Evolutionary conservation across 2,888 invertebrate species (phyloP), one percentile per base, ranked within the genome.

Genomic region (Plutella xylostella): DNA sequence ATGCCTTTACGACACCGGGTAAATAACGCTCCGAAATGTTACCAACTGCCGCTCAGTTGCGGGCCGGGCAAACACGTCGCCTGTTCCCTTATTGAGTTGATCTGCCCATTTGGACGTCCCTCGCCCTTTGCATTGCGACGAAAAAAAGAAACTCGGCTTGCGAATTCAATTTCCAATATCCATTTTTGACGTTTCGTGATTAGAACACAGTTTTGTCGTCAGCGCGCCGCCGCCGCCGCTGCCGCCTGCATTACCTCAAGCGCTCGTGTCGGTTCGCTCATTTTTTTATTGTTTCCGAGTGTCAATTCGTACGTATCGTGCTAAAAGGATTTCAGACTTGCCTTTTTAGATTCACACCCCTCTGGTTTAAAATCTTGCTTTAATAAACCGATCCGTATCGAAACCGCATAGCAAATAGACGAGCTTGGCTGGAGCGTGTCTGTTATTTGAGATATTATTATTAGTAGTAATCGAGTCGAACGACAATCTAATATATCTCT

Each of bases 181-280:
- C 79, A 82, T 75, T 82, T 82, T 76, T 83, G 83, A 83, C 83
- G 72, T 73, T 68, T 65, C 74, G 68, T 82, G 83, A 83, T 83
- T 83, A 82, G 80, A 78, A 78, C 79, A 69, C 80, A 76, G 79
- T 74, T 78, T 72, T 69, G 67, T 78, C 73, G 82, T 83, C 80
- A 80, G 69, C 73, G 63, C 42, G 46, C 35, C 15, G 42, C n/a
- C n/a, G n/a, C n/a, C n/a, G n/a, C n/a, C n/a, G n/a, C n/a, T n/a
- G n/a, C n/a, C n/a, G n/a, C n/a, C n/a, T n/a, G n/a, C n/a, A n/a
- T n/a, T n/a, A n/a, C n/a, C n/a, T n/a, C n/a, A n/a, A n/a, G n/a
- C n/a, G n/a, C 33, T 43, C 37, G 38, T 42, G 39, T 46, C 57
- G 56, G 60, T 73, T 72, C 74, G 64, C 48, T 60, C 47, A 50